These are phyloP conservation scores for Lymantria monacha DNA, from an alignment of 2,888 invertebrate genomes.

Conservation along the genomic window DNA sequence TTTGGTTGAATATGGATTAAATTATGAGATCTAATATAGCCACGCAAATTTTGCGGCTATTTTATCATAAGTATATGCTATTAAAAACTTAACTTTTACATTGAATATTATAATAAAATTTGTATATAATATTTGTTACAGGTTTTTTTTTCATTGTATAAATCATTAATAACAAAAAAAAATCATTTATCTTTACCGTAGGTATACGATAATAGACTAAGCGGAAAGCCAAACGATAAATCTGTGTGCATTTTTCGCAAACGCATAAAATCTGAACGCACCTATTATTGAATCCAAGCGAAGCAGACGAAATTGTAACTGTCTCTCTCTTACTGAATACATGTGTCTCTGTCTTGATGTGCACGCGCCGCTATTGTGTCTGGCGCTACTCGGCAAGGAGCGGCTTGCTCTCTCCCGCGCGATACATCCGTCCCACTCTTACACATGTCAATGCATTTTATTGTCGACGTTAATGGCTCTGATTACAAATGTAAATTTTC, in stretches of 20 bases:
- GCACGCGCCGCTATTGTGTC: conserved; percentile 80
- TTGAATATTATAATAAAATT: no score
- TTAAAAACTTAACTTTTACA: no score
- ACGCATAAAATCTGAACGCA: conserved; percentile 77
- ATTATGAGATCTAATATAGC: no score
- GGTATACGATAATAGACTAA: conserved; percentile 65
- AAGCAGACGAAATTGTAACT: conserved; percentile 38
- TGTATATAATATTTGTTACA: no score
- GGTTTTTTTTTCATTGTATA: neutral
- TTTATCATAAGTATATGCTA: no score
- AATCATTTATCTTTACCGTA: conserved; percentile 29
- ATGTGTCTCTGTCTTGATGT: conserved; percentile 52
- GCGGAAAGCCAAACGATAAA: conserved; percentile 71
- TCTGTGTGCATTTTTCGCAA: conserved; percentile 74
- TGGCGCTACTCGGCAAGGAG: conserved; percentile 59
- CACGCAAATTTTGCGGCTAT: no score
- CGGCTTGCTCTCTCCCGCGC: conserved; percentile 50
- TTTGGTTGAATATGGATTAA: no score
- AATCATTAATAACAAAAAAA: conserved; percentile 27
- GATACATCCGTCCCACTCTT: conserved; percentile 58
- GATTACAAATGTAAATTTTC: conserved; percentile 82
- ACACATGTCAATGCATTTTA: conserved; percentile 79
- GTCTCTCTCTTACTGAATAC: conserved; percentile 52
- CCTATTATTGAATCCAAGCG: conserved; percentile 65
- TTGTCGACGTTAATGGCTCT: conserved; percentile 79